Base-by-base conservation (phyloP, 2,888 invertebrate genomes). In the Onthophagus sagittarius region DNA sequence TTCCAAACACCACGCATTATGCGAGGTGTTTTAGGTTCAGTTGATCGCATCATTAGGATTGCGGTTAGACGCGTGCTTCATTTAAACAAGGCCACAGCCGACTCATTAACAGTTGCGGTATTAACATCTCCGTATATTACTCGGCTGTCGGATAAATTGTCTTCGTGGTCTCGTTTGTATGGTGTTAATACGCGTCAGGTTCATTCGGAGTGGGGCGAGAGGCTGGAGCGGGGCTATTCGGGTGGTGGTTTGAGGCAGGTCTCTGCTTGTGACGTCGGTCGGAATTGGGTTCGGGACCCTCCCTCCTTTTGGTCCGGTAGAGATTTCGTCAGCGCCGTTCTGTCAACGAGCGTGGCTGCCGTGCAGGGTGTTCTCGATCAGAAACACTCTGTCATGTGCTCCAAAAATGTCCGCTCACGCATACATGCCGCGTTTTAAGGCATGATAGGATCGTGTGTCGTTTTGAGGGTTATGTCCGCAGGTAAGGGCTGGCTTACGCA, bases 311-410 rank as follows among this genome's bases (percentile, higher is more conserved):
- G 80, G 81, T 72, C 75, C 0, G 79, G 81, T 0, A 2, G 65
- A 0, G 79, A 81, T 63, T 81, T 75, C 69, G 76, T 80, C 1
- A 75, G 73, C 6, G 80, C 81, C 0, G 69, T 81, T 0, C 80
- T 4, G 75, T 77, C 3, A 70, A 75, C 0, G 74, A 72, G 53
- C 15, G 77, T n/a, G 62, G n/a, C 5, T 81, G 80, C 70, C 32
- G 80, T 53, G 77, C 73, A 0, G 80, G 80, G 0, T 81, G 81
- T 62, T 23, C 39, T 0, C 63, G 78, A 1, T 65, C 23, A 0
- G 80, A 81, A 69, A 71, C 77, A 0, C 73, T 80, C 0, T 74
- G 23, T 5, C 81, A 81, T 72, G 78, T 81, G 0, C 75, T 80
- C 0, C 80, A 81, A 67, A 71, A 70, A 7, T 81, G 80, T 71